Base-by-base conservation (phyloP, 2,888 invertebrate genomes). In the Eupithecia vulgata region DNA sequence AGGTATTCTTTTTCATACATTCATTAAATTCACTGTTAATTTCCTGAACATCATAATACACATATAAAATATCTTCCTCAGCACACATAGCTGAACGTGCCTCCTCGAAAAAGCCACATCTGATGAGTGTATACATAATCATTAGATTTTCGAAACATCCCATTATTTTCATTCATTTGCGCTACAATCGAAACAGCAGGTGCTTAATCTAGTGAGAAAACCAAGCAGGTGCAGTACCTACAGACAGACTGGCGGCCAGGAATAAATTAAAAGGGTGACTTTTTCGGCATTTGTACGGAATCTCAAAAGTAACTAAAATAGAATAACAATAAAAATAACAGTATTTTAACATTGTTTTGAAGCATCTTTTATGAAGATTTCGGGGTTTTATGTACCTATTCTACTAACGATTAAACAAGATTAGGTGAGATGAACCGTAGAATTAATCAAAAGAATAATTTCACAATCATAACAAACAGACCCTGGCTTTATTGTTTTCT, bases 401-500 rank as follows among this genome's bases (percentile, higher is more conserved):
- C 15, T 17, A 17, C 15, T 34, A 1, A 0, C 34, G 34, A 61
- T 3, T 34, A 17, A 0, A 34, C 7, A 17, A 17, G 61, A 21
- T 1, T 61, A 61, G 34, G 7, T 34, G 17, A 17, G 34, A 61
- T 30, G 61, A 34, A 34, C 61, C 30, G 25, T 34, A 61, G 61
- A 61, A 17, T 61, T 61, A 34, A 34, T 17, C 7, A 34, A 34
- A 15, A 61, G 34, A 6, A 15, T 59, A 30, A 61, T 34, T 61
- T 48, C n/a, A 48, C 48, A 48, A 74, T 65, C 74, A 74, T 76
- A 67, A 66, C 52, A 68, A 21, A 67, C 40, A 67, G 74, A 77
- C 74, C 75, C 73, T 79, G 79, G 45, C 68, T 69, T 71, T 67
- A 25, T 61, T 67, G 65, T 72, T 72, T 73, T 70, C n/a, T 71